Evolutionary conservation across 2,113 vertebrate genomes (phyloP).

Genomic region (Noturus placidus): DNA sequence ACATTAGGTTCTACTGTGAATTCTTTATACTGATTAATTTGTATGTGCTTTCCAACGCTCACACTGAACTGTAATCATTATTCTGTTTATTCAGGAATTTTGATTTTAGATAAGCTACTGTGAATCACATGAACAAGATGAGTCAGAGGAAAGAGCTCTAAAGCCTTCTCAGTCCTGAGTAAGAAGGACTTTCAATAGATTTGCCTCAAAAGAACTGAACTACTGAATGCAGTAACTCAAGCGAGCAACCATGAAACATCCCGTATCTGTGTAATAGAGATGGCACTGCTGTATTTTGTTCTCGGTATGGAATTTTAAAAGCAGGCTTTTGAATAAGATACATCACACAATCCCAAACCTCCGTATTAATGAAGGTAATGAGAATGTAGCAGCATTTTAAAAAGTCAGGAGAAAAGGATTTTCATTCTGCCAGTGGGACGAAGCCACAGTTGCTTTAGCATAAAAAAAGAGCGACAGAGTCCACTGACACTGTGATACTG

Average conservation of each 20-base stretch:
- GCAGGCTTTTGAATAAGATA: not conserved
- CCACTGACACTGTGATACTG: not conserved
- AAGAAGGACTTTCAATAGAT: slow-evolving; percentile 13
- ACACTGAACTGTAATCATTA: not conserved
- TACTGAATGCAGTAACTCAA: slow-evolving; percentile 5
- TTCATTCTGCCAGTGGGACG: not conserved
- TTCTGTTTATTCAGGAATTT: not conserved
- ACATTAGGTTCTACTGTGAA: not conserved
- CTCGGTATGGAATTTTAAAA: not conserved
- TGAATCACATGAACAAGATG: slow-evolving; percentile 20
- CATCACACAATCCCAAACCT: slow-evolving; percentile 14
- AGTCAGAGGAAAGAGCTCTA: slow-evolving; percentile 15
- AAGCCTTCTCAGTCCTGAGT: not conserved
- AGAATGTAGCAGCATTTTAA: slow-evolving; percentile 1
- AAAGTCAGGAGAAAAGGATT: not conserved
- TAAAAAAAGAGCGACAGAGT: not conserved
- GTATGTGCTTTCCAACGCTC: not conserved
- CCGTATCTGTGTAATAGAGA: slow-evolving; percentile 5
- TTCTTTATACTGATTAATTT: not conserved
- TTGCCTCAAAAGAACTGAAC: slow-evolving; percentile 10
- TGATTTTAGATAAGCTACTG: not conserved
- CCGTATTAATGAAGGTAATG: slow-evolving; percentile 14
- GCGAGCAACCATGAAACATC: not conserved
- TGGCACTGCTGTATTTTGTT: not conserved
- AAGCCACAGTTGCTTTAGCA: not conserved